Evolutionary conservation across 1,140 invertebrate genomes (phyloP).

Genomic region (Telenomus remus): DNA sequence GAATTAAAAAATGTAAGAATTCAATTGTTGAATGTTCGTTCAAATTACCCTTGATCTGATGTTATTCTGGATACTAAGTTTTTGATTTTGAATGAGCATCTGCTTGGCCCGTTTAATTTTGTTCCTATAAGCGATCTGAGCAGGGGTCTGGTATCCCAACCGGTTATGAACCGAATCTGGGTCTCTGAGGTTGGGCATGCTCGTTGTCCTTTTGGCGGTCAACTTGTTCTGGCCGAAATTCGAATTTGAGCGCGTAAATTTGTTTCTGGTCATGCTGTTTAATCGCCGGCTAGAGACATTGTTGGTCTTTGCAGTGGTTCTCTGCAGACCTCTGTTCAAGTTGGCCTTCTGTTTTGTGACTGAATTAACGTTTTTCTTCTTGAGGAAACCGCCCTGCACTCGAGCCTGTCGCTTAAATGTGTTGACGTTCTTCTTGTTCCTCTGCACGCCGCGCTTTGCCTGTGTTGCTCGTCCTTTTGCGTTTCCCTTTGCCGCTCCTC

Average conservation of each 20-base stretch:
- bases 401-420: conserved; percentile 36
- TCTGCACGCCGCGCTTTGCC: conserved; percentile 20
- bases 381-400: conserved; percentile 62
- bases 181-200: conserved; percentile 68
- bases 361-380: conserved; percentile 62
- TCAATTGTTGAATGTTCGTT: too few relatives aligned
- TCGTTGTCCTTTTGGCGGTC: conserved; percentile 65
- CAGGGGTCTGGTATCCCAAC: conserved; percentile 71
- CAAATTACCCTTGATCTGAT: conserved; percentile 60
- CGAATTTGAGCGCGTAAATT: conserved; percentile 64
- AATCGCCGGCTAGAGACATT: conserved; percentile 46
- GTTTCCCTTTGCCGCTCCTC: conserved; percentile 32
- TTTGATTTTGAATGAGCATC: conserved; percentile 66
- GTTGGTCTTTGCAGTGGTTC: conserved; percentile 36
- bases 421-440: conserved; percentile 11
- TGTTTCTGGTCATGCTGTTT: conserved; percentile 59
- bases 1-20: too few relatives aligned
- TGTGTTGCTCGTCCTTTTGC: conserved; percentile 16
- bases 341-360: conserved; percentile 52
- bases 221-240: conserved; percentile 56
- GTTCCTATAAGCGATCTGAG: conserved; percentile 71
- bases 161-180: conserved; percentile 71
- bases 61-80: conserved; percentile 63
- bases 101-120: conserved; percentile 71
- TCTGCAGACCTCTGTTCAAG: conserved; percentile 54